Evolutionary conservation across 2,797 vertebrate genomes (phyloP).

Genomic region (Sebastes matsubarae): DNA sequence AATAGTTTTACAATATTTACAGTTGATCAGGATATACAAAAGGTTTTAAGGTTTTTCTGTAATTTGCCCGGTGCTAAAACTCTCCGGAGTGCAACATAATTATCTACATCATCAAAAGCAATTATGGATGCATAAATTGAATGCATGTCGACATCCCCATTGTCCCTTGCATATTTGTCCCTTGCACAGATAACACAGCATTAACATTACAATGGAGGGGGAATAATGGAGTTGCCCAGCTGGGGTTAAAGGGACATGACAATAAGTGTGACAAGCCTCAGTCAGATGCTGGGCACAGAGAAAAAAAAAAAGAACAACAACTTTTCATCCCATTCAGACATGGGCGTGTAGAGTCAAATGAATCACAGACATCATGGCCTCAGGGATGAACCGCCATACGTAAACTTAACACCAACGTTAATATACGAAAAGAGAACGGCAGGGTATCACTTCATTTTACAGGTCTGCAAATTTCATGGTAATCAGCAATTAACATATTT

Average conservation of each 20-base stretch:
- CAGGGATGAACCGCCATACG: constrained; percentile 8
- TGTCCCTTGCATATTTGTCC: constrained; percentile 80
- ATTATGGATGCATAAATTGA: constrained; percentile 82
- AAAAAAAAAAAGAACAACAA: constrained; percentile 28
- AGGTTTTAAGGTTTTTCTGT: constrained; percentile 42
- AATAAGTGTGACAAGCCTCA: constrained; percentile 69
- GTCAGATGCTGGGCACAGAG: constrained; percentile 51
- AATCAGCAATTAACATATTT: too few species aligned
- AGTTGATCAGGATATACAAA: constrained; percentile 47
- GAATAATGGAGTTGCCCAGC: constrained; percentile 80
- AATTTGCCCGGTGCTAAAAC: constrained; percentile 47
- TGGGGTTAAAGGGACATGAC: constrained; percentile 76
- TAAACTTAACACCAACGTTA: neutral
- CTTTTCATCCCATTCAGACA: constrained; percentile 52
- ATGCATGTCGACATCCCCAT: constrained; percentile 77
- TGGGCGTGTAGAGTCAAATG: constrained; percentile 60
- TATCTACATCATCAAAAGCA: constrained; percentile 83
- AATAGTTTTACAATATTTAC: constrained; percentile 10
- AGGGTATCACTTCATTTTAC: too few species aligned
- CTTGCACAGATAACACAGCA: constrained; percentile 75
- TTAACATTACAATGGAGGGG: constrained; percentile 80
- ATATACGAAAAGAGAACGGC: neutral
- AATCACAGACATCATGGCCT: constrained; percentile 36
- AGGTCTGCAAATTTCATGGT: too few species aligned
- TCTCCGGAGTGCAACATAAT: constrained; percentile 73